Evolutionary conservation across 2,797 vertebrate genomes (phyloP).

Genomic region (Catamblyrhynchus diadema): DNA sequence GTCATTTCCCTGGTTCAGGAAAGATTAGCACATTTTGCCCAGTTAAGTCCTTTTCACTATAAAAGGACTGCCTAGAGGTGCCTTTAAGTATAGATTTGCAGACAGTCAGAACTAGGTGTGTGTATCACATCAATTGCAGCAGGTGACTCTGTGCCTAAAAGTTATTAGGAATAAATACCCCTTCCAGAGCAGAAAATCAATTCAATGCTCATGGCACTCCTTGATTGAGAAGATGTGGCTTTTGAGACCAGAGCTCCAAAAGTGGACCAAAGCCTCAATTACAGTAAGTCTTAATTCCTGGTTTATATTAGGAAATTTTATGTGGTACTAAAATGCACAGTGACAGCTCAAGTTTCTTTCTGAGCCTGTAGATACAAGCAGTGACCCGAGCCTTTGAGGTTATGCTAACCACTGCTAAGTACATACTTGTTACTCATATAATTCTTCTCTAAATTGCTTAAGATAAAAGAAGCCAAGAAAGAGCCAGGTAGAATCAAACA

Average conservation of each 20-base stretch:
- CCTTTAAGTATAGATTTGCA: not conserved
- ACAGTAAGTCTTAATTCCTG: not conserved
- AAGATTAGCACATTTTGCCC: conserved; percentile 24
- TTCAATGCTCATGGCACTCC: not conserved
- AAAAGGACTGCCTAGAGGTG: not conserved
- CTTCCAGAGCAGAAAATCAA: not conserved
- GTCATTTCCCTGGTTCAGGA: not conserved
- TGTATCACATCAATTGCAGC: not conserved
- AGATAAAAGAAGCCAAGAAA: conserved; percentile 29
- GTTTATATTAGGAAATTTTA: not conserved
- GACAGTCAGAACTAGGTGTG: not conserved
- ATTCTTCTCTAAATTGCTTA: conserved; percentile 2
- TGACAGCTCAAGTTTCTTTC: not conserved
- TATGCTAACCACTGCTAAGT: not conserved
- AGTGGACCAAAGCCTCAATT: not conserved
- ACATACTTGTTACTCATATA: not conserved
- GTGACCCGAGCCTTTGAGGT: not conserved
- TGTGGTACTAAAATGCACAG: not conserved
- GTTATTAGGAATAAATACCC: not conserved
- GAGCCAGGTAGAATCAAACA: not conserved
- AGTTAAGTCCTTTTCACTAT: conserved; percentile 1
- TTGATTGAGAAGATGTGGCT: not conserved
- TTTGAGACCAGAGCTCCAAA: not conserved
- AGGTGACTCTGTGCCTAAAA: not conserved
- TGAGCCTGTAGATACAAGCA: not conserved